Base-by-base conservation (phyloP, 1,140 invertebrate genomes). In the Melipona quadrifasciata region DNA sequence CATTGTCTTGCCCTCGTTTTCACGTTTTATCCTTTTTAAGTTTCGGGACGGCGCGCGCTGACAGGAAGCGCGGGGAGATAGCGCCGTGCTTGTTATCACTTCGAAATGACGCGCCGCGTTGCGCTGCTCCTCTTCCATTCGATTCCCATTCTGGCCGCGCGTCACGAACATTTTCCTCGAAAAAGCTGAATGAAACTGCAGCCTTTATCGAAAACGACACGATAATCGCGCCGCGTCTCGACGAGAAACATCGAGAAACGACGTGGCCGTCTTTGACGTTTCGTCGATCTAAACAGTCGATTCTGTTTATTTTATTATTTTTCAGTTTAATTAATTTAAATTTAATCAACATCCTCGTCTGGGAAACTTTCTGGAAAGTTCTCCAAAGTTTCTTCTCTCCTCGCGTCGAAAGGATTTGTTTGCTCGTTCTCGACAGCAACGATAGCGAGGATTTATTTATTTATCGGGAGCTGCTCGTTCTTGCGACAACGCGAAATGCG, bases 1-100 rank as follows among this genome's bases (percentile, higher is more conserved):
- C 81, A 90, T 90, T 87, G 87, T 89, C 88, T 89, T 88, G 87
- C 85, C 87, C 88, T 72, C 85, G 53, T 90, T 90, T 90, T 89
- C 87, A 89, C 53, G 75, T 87, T 90, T 87, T 85, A 74, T 89
- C 85, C 78, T 81, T 86, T 90, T 89, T 89, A 80, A 57, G 55
- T 90, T 84, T 87, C 61, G 57, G 82, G 76, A 82, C 87, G 82
- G 82, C 80, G 89, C 85, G 74, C 87, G 74, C 85, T 87, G 88
- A 71, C 89, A 89, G 89, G 89, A 90, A 90, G 75, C 74, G 76
- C 88, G 67, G 53, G 64, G n/a, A 90, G 89, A 90, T 90, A 90
- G 47, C 57, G 57, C 24, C 21, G 72, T 6, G 53, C 19, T 74
- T 70, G 86, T 89, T 90, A 90, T 90, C 89, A 80, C 82, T 73